Evolutionary conservation across 23 tunicate genomes (phyloP).

Genomic region (Halocynthia aurantium): DNA sequence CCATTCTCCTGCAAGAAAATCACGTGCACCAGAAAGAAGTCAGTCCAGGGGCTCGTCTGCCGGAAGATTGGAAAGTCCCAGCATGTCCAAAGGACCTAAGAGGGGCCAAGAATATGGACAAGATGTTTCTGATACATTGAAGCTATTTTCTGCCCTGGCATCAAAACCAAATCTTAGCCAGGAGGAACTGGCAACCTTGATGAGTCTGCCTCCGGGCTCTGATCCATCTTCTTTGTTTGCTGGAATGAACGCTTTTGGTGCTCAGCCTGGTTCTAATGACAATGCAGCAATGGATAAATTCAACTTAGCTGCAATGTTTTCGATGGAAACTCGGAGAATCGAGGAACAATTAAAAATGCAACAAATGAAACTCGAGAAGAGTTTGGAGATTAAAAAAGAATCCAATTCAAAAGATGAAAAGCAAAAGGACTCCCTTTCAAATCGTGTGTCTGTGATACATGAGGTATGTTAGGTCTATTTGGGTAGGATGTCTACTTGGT

Average conservation of each 20-base stretch:
- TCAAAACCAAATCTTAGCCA: conserved; percentile 22
- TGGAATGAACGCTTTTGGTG: conserved; percentile 1
- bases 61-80: neutral
- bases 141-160: conserved; percentile 18
- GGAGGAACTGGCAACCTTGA: conserved; percentile 10
- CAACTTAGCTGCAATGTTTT: conserved; percentile 6
- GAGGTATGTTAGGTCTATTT: conserved; percentile 14
- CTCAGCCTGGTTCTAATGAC: neutral
- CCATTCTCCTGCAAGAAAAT: conserved; percentile 14
- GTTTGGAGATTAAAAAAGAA: too few species aligned
- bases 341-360: conserved; percentile 5
- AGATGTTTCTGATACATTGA: conserved; percentile 14
- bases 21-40: neutral
- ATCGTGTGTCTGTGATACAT: conserved; percentile 38
- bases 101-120: neutral
- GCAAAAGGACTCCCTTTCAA: neutral
- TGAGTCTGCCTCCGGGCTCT: conserved; percentile 2
- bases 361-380: too few species aligned
- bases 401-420: neutral
- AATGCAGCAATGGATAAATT: neutral
- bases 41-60: neutral
- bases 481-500: neutral
- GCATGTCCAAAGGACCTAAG: neutral
- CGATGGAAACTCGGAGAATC: conserved; percentile 5
- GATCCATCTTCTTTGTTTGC: conserved; percentile 8